phyloP scores from a whole-genome alignment of 53 echinoderm and acorn worm genomes.

The Arbacia lixula region DNA sequence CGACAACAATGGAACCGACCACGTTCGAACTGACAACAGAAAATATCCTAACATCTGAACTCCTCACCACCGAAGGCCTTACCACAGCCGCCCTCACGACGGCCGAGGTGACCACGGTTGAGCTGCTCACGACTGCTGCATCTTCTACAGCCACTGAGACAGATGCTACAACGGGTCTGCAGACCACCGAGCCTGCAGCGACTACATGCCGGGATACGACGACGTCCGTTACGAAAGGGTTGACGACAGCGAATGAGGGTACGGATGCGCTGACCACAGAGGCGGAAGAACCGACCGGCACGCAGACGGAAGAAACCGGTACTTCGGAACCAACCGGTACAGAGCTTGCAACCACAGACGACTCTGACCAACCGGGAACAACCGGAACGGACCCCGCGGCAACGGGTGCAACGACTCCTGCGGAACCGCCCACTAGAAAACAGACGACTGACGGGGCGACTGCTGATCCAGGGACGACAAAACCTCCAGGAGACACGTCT shows the following conservation, averaged over 20 bases:
- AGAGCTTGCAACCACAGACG: not conserved
- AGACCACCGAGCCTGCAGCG: not conserved
- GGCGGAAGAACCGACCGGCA: not conserved
- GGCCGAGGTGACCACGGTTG: not conserved
- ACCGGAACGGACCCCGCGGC: not conserved
- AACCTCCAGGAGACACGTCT: not conserved
- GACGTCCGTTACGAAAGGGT: not conserved
- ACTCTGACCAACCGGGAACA: not conserved
- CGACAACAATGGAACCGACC: not conserved
- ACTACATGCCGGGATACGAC: not conserved
- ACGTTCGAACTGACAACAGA: not conserved
- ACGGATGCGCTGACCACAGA: not conserved
- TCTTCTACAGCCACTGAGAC: not conserved
- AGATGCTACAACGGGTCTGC: conserved; percentile 1
- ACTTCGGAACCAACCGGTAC: not conserved
- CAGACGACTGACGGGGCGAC: not conserved
- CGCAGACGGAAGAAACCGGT: not conserved
- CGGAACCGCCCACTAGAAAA: not conserved
- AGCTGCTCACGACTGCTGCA: no score
- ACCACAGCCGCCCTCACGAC: not conserved
- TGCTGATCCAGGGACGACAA: not conserved
- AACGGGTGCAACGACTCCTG: not conserved
- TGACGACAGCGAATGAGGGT: no score
- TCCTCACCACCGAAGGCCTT: not conserved
- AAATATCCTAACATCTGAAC: not conserved